Conservation (phyloP, 2,888 invertebrate species). For the Drosophila tripunctata region DNA sequence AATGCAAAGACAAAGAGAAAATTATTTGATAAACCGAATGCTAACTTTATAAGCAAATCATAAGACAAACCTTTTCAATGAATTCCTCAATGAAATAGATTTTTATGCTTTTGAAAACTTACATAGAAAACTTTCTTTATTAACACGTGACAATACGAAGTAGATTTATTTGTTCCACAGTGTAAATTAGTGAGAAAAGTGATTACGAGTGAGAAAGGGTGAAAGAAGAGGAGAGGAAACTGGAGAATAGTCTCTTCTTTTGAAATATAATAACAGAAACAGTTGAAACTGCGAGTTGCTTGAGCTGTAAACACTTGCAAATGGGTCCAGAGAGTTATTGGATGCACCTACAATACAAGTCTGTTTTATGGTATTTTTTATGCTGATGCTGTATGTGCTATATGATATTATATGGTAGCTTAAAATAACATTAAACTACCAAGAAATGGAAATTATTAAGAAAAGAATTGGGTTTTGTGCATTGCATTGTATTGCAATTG, state of each 20-base stretch:
- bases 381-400: constrained; percentile 20
- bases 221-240: too few relatives aligned
- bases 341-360: constrained; percentile 15
- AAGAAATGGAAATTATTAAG: constrained; percentile 1
- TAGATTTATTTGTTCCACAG: too few relatives aligned
- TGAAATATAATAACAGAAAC: constrained; percentile 30
- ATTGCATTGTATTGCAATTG: background rate
- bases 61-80: too few relatives aligned
- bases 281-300: background rate
- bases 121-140: too few relatives aligned
- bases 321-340: constrained; percentile 9
- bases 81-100: too few relatives aligned
- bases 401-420: constrained; percentile 4
- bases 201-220: background rate
- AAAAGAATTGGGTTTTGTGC: background rate
- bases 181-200: background rate
- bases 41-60: too few relatives aligned
- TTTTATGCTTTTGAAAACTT: too few relatives aligned
- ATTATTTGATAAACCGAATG: background rate
- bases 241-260: constrained; percentile 13
- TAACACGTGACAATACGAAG: too few relatives aligned
- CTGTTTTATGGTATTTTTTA: background rate
- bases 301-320: constrained; percentile 9
- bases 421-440: background rate
- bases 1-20: constrained; percentile 8